Conservation (phyloP, 2,797 vertebrate species). For the Morelia viridis region DNA sequence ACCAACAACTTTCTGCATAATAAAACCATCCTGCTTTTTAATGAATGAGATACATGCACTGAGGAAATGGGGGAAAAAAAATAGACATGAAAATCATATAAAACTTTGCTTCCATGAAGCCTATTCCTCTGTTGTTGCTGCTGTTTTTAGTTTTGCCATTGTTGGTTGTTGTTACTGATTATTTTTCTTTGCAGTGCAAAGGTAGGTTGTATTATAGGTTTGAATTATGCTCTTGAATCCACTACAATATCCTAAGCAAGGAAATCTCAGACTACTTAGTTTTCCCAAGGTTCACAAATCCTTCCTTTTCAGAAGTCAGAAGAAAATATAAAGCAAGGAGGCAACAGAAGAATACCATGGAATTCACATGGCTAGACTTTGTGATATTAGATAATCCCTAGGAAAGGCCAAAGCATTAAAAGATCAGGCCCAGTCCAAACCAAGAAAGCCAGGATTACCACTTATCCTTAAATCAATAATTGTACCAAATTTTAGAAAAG, state of each 20-base stretch:
- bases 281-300: background rate
- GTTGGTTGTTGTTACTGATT: conserved; percentile 4
- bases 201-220: conserved; percentile 37
- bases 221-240: background rate
- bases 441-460: background rate
- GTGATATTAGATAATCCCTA: background rate
- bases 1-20: conserved; percentile 41
- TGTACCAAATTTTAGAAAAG: background rate
- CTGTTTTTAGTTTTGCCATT: conserved; percentile 24
- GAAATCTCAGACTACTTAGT: background rate
- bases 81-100: conserved; percentile 39
- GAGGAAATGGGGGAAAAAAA: conserved; percentile 27
- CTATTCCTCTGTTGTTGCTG: background rate
- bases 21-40: conserved; percentile 63
- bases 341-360: background rate
- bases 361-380: background rate
- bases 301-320: background rate
- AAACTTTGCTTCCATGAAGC: conserved; percentile 37
- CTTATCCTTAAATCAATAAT: background rate
- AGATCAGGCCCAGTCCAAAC: background rate
- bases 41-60: conserved; percentile 67
- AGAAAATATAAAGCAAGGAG: background rate
- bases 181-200: background rate
- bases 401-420: background rate
- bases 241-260: background rate